Percentiles rank a stretch among this genome's conserved stretches.
phyloP scores from a whole-genome alignment of 2,797 vertebrate genomes.

The Eulemur albifrons region DNA sequence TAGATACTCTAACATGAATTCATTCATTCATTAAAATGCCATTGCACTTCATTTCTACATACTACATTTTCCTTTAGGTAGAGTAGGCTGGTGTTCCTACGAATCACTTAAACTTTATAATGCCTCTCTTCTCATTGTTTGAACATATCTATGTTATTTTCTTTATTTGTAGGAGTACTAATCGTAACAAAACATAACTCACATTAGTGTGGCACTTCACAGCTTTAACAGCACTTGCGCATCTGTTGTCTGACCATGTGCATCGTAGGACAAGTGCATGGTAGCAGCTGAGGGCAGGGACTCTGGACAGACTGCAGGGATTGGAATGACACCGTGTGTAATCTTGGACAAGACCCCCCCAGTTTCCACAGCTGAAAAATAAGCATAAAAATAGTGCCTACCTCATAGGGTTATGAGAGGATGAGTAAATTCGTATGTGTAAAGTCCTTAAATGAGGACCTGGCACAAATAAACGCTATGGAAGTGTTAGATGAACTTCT shows the following conservation, averaged over 20 bases:
- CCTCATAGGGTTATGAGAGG: not conserved
- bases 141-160: not conserved
- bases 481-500: not conserved
- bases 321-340: not conserved
- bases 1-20: not conserved
- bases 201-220: not conserved
- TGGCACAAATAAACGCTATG: not conserved
- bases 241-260: not conserved
- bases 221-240: not conserved
- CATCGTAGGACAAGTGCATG: not conserved
- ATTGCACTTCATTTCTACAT: not conserved
- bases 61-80: not conserved
- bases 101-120: not conserved
- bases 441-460: not conserved
- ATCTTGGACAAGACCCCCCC: not conserved
- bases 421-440: not conserved
- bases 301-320: not conserved
- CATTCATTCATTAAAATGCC: not conserved
- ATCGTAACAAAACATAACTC: not conserved
- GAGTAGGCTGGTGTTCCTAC: not conserved
- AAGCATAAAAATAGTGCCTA: not conserved
- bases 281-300: not conserved
- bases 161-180: not conserved
- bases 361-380: slow-evolving; percentile 18
- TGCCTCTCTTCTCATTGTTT: not conserved